phyloP scores from a whole-genome alignment of 1,140 invertebrate species.

The Drosophila mojavensis region DNA sequence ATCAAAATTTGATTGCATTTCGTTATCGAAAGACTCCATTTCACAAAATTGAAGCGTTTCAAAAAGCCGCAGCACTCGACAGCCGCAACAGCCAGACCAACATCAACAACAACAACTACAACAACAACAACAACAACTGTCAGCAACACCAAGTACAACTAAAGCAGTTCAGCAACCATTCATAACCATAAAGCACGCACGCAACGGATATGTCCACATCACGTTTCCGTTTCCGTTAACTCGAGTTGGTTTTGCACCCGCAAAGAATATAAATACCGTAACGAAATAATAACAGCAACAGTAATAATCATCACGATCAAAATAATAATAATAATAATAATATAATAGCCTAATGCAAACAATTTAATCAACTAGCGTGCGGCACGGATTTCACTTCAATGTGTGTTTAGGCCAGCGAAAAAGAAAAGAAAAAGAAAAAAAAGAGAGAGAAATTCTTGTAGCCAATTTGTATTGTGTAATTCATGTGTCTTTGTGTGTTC shows the following conservation, averaged over 20 bases:
- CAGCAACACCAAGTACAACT: conserved; percentile 35
- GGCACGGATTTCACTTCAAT: conserved; percentile 33
- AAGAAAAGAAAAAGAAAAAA: too few relatives aligned
- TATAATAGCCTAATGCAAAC: conserved; percentile 3
- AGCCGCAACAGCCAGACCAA: conserved; percentile 25
- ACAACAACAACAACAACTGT: conserved; percentile 8
- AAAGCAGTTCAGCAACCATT: conserved; percentile 36
- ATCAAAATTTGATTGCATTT: conserved; percentile 54
- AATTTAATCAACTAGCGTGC: conserved; percentile 19
- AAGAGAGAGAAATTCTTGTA: conserved; percentile 5
- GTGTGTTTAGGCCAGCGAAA: conserved; percentile 20
- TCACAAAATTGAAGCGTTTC: conserved; percentile 33
- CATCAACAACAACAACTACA: conserved; percentile 15
- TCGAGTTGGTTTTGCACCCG: conserved; percentile 36
- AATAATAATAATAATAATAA: conserved; percentile 3
- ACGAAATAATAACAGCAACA: background rate
- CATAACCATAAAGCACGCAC: conserved; percentile 55
- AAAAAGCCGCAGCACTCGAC: conserved; percentile 47
- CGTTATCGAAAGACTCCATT: conserved; percentile 30
- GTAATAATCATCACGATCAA: background rate
- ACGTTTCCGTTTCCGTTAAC: conserved; percentile 39
- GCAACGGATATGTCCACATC: conserved; percentile 47
- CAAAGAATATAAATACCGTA: conserved; percentile 1
- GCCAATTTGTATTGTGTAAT: conserved; percentile 42
- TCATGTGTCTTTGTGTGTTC: conserved; percentile 54